Base-by-base conservation (phyloP, 2,797 vertebrate species). In the Cossypha niveicapilla region DNA sequence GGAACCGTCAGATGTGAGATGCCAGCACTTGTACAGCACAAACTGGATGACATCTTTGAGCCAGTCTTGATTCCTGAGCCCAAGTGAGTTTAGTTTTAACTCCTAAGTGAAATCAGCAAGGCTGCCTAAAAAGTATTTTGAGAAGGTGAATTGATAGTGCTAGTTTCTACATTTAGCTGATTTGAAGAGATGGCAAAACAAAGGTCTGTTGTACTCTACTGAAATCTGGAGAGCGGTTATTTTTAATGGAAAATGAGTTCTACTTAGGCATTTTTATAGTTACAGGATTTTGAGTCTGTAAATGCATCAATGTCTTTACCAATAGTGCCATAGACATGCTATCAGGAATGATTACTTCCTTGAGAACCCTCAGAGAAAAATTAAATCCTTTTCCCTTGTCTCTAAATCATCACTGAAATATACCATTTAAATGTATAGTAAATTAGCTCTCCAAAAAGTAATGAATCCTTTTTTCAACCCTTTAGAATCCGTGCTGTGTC, bases 1-100 rank as follows among this genome's bases (percentile, higher is more conserved):
- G 97, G 98, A 28, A 96, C 98, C 6, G 98, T 99, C 77, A 98
- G 98, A 22, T 98, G 98, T 75, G 99, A 99, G 96, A 98, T 99
- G 97, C 99, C 99, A 3, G 99, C 99, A 83, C 98, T 99, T 21
- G 99, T 99, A 70, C 99, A 99, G 92, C 99, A 99, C 97, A 99
- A 99, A 94, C 98, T 99, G 89, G 99, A 99, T 76, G 99, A 99
- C 93, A 98, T 99, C 93, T 98, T 99, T 96, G 99, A 99, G 91
- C 99, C 99, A 2, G 98, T 99, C 91, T 97, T 98, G 97, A 99
- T 99, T 97, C 99, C 99, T 18, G 99, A 99, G 91, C 99, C 98
- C 65, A 99, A 99, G 99, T 99, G 94, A 98, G 98, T 98, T 57
- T 44, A 44, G 5, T 51, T 86, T 42, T 47, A 92, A 37, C 15